Evolutionary conservation across 2,888 invertebrate genomes (phyloP), one percentile per base, ranked within the genome.

Genomic region (Hoplodrina blanda): DNA sequence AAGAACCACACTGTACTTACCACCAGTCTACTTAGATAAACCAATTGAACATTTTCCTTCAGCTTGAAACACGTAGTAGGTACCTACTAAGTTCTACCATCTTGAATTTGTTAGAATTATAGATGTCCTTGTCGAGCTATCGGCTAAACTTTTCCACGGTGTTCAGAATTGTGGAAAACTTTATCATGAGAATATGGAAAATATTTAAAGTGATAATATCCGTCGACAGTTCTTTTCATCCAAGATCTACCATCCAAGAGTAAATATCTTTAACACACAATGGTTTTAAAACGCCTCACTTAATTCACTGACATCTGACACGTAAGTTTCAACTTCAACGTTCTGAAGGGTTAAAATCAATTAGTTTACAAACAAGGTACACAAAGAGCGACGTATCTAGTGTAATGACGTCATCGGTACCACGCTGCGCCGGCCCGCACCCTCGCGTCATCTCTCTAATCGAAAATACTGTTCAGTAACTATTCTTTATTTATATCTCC

Each of bases 401-500:
- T 63, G 62, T 84, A 86, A 76, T 84, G 84, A 88, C 87, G 87
- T 88, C 88, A 88, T 73, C 69, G 76, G 76, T 76, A 76, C 83
- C 80, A 83, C 78, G 85, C 82, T 81, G 85, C 73, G 85, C 79
- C 69, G 69, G 76, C 76, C 78, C 82, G 81, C 87, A 85, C 88
- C 85, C 87, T 85, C 85, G 79, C 86, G 85, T 87, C 88, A 90
- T 86, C 87, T 89, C 85, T 80, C 79, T 89, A 87, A 90, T 88
- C 88, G 82, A 88, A 89, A 88, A 88, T 89, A 89, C 86, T 87
- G 86, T 86, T 81, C 83, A 83, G 84, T 87, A 85, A 85, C 85
- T 79, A 85, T 85, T 86, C 86, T 89, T 87, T 90, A 89, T 89
- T 89, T 90, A 87, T 88, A 89, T 83, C 85, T 70, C 80, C 74